Conservation (phyloP, 2,797 vertebrate species). For the Diplodus sargus region DNA sequence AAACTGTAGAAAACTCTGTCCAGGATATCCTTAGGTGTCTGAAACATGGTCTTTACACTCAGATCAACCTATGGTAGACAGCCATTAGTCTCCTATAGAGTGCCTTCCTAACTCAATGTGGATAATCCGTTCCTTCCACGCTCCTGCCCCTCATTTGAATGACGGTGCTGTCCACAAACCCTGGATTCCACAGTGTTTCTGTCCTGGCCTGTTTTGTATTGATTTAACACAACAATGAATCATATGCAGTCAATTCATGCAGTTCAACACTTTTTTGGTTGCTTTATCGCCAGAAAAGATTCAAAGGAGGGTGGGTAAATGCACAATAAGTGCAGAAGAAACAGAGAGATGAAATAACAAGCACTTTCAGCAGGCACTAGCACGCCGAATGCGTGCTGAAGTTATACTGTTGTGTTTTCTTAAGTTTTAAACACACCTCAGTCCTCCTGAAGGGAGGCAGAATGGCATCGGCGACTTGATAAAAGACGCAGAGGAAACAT, state of each 20-base stretch:
- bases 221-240: background rate
- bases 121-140: constrained; percentile 36
- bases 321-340: too few relatives aligned
- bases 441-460: background rate
- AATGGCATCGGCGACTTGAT: background rate
- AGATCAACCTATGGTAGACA: background rate
- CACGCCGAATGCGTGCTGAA: too few relatives aligned
- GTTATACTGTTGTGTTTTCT: background rate
- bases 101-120: constrained; percentile 15
- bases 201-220: background rate
- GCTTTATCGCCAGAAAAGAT: background rate
- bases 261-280: background rate
- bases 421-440: background rate
- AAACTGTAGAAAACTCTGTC: background rate
- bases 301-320: background rate
- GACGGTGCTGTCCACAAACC: background rate
- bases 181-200: background rate
- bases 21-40: constrained; percentile 42
- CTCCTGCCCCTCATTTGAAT: constrained; percentile 11
- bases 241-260: background rate
- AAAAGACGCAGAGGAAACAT: background rate
- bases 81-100: constrained; percentile 15
- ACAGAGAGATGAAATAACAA: background rate
- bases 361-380: background rate
- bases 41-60: background rate